Conservation (phyloP, 2,888 invertebrate genomes). For the Amitus sp. region DNA sequence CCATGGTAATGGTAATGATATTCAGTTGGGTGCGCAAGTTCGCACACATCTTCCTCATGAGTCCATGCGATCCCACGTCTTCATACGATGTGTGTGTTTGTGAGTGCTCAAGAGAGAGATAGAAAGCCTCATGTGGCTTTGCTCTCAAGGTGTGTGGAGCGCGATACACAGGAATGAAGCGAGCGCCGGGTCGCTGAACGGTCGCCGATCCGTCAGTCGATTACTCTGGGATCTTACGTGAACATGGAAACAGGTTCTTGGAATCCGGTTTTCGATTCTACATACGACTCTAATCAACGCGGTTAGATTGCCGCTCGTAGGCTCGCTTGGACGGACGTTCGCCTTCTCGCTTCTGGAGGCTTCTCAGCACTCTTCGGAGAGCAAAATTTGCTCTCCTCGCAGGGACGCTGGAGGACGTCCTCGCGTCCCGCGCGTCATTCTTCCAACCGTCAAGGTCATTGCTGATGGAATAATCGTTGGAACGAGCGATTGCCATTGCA, state of each 20-base stretch:
- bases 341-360: too few relatives aligned
- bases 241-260: slow-evolving; percentile 67
- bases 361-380: neutral
- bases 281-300: slow-evolving; percentile 67
- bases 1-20: slow-evolving; percentile 43
- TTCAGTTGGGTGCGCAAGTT: slow-evolving; percentile 24
- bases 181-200: slow-evolving; percentile 54
- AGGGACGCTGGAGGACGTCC: slow-evolving; percentile 36
- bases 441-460: slow-evolving; percentile 29
- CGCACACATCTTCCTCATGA: too few relatives aligned
- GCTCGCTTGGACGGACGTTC: slow-evolving; percentile 14
- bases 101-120: too few relatives aligned
- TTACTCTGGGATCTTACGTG: slow-evolving; percentile 66
- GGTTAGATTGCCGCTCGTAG: slow-evolving; percentile 58
- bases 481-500: slow-evolving; percentile 17
- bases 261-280: slow-evolving; percentile 67
- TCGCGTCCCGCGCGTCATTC: slow-evolving; percentile 33
- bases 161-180: slow-evolving; percentile 32
- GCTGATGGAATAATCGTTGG: slow-evolving; percentile 31
- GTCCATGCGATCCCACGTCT: too few relatives aligned
- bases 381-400: slow-evolving; percentile 38
- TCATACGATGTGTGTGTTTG: too few relatives aligned
- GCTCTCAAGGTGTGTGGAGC: slow-evolving; percentile 12
- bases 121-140: slow-evolving; percentile 11
- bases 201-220: slow-evolving; percentile 67